Evolutionary conservation across 2,888 invertebrate species (phyloP).

Genomic region (Eristalis tenax): DNA sequence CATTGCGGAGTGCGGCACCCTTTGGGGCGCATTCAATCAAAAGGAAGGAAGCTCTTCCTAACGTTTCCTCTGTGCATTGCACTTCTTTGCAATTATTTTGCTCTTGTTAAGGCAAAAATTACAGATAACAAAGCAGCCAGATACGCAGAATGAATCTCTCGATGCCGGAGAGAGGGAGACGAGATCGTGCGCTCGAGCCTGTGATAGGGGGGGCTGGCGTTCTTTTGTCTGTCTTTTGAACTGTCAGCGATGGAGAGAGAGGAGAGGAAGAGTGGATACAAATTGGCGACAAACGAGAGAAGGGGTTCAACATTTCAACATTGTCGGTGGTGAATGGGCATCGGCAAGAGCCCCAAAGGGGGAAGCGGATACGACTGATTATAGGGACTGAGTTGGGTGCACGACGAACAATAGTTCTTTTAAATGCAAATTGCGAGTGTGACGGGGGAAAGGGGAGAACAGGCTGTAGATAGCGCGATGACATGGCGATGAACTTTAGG

Average conservation of each 20-base stretch:
- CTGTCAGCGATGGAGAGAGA: background rate
- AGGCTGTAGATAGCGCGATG: constrained; percentile 17
- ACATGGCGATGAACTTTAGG: constrained; percentile 39
- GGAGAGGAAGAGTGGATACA: constrained; percentile 6
- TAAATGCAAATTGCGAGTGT: constrained; percentile 41
- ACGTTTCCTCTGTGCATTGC: background rate
- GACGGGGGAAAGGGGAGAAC: constrained; percentile 4
- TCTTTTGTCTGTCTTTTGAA: constrained; percentile 47
- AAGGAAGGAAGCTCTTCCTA: constrained; percentile 5
- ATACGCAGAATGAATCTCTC: constrained; percentile 36
- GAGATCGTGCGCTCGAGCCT: background rate
- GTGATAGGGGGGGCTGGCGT: background rate
- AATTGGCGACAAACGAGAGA: constrained; percentile 26
- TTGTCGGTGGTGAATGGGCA: background rate
- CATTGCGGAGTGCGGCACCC: constrained; percentile 42
- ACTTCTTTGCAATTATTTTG: constrained; percentile 31
- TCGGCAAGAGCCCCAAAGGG: constrained; percentile 22
- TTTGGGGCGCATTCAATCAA: constrained; percentile 50
- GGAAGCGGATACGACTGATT: constrained; percentile 66
- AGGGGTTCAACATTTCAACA: constrained; percentile 31
- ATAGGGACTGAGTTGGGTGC: constrained; percentile 21
- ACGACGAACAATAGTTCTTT: constrained; percentile 20
- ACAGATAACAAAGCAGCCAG: constrained; percentile 47
- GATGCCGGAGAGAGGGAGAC: background rate
- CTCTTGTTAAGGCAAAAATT: constrained; percentile 49